Base-by-base conservation (phyloP, 2,113 vertebrate species). In the Ciconia boyciana region DNA sequence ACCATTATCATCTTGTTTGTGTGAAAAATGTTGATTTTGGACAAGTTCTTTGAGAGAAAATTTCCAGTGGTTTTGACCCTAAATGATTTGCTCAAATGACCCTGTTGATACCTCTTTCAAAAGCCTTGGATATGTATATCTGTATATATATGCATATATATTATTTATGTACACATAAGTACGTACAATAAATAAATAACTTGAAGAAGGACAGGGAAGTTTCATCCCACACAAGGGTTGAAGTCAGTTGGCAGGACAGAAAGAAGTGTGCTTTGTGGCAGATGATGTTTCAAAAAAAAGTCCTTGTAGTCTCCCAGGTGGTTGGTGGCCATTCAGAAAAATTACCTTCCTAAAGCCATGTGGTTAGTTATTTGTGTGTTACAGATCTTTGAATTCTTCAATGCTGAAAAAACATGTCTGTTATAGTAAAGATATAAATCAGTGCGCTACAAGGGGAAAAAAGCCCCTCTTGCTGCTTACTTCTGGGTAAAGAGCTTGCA, bases 1-100 rank as follows among this genome's bases (percentile, higher is more conserved):
- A 19, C 1, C 0, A 0, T 48, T 65, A 15, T 57, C 6, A 9
- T 9, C 51, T 80, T 5, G 1, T 39, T 81, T 64, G 12, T 62
- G 21, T n/a, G 28, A 72, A 74, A 80, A 89, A 64, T 16, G 7
- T 52, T 64, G 28, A 7, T 39, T 87, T 60, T 52, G 39, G 9
- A 19, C 11, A 58, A 64, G 29, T 21, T 58, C 22, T 61, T 54
- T n/a, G 28, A 31, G 32, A 48, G 20, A 41, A 54, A 49, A 36
- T 75, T 54, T 62, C 20, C 14, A 12, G 34, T 54, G 20, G 7
- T 43, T 74, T 89, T 79, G 44, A 75, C 20, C 9, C 16, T 4
- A 52, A 62, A 48, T 29, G 4, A 41, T 62, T 44, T 83, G 13
- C 16, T 58, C 11, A 49, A 34, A 52, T 83, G 49, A 26, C 18